Evolutionary conservation across 2,888 invertebrate genomes (phyloP).

Genomic region (Lasioglossum villosulum): DNA sequence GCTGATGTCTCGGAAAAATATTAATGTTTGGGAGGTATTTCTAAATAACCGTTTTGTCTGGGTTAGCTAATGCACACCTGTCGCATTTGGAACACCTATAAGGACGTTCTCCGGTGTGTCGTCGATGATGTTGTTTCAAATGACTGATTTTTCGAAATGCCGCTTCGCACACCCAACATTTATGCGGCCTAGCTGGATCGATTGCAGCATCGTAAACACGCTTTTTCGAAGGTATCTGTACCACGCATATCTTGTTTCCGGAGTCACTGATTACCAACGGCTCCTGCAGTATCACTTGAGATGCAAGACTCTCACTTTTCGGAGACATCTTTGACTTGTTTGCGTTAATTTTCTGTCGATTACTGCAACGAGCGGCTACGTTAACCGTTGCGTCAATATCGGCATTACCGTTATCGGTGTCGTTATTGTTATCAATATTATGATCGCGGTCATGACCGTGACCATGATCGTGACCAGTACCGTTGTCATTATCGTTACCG

Average conservation of each 20-base stretch:
- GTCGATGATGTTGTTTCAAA: constrained; percentile 85
- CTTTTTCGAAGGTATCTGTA: constrained; percentile 76
- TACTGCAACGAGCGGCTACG: not conserved
- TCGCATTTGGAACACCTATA: constrained; percentile 83
- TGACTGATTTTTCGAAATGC: constrained; percentile 87
- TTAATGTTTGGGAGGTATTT: not conserved
- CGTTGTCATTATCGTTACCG: not conserved
- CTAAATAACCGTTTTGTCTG: not conserved
- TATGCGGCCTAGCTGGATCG: constrained; percentile 84
- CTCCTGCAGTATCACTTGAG: constrained; percentile 85
- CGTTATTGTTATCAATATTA: not conserved
- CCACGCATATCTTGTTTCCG: constrained; percentile 78
- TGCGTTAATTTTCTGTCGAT: constrained; percentile 10
- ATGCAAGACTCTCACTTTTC: constrained; percentile 77
- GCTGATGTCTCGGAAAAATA: not conserved
- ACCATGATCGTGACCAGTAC: not conserved
- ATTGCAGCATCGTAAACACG: constrained; percentile 74
- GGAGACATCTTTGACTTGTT: constrained; percentile 69
- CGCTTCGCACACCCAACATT: constrained; percentile 84
- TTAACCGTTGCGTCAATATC: not conserved
- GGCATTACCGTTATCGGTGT: not conserved
- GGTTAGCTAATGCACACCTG: constrained; percentile 73
- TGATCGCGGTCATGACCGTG: not conserved
- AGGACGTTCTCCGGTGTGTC: constrained; percentile 82
- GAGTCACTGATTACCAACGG: constrained; percentile 86